Evolutionary conservation across 2,797 vertebrate genomes (phyloP).

Genomic region (Fistularia tabacaria): DNA sequence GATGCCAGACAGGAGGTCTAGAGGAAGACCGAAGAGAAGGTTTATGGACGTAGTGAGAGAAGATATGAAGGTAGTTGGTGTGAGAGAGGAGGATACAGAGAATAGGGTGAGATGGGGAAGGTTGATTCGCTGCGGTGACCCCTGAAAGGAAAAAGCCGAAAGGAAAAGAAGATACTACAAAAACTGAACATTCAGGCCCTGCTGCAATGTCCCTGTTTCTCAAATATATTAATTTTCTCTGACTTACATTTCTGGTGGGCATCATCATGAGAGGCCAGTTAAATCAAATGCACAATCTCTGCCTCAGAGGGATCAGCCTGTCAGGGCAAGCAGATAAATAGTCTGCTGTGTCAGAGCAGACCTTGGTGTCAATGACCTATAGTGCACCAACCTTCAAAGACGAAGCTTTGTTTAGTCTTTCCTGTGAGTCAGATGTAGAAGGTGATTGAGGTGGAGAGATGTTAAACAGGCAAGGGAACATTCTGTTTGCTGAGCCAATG

Average conservation of each 20-base stretch:
- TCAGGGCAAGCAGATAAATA: constrained; percentile 17
- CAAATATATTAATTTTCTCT: neutral
- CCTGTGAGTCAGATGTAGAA: constrained; percentile 15
- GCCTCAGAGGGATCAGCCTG: constrained; percentile 5
- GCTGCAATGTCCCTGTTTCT: neutral
- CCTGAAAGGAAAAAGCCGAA: no score
- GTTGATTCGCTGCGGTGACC: no score
- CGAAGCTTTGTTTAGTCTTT: constrained; percentile 24
- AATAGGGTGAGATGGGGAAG: no score
- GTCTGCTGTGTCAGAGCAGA: constrained; percentile 13
- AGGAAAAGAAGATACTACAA: no score
- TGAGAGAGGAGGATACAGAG: no score
- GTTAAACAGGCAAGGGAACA: constrained; percentile 42
- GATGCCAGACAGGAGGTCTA: no score
- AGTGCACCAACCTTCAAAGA: constrained; percentile 9
- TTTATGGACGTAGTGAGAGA: no score
- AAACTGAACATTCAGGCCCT: no score
- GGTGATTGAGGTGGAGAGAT: constrained; percentile 18
- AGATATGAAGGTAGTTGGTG: no score
- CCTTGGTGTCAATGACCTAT: constrained; percentile 36
- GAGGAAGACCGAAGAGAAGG: no score
- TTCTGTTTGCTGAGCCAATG: constrained; percentile 27
- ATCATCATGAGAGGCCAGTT: constrained; percentile 2
- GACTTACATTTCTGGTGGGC: neutral
- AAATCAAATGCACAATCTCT: constrained; percentile 13